phyloP scores from a whole-genome alignment of 2,797 vertebrate genomes.

The Lithobates pipiens region DNA sequence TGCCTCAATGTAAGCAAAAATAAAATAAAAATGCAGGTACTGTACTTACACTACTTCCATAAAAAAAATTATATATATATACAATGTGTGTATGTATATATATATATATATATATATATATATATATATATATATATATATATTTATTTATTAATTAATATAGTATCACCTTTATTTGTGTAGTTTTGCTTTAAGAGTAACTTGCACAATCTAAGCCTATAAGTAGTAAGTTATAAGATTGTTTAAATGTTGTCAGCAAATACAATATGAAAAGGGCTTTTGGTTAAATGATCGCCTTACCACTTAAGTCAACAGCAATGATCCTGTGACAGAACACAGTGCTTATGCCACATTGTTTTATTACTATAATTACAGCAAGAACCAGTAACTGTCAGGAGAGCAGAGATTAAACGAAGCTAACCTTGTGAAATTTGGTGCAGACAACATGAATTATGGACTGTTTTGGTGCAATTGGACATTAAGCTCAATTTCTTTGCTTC shows the following conservation, averaged over 20 bases:
- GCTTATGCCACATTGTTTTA: constrained; percentile 78
- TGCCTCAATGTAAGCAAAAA: too few relatives aligned
- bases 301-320: constrained; percentile 76
- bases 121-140: too few relatives aligned
- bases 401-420: constrained; percentile 75
- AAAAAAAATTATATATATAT: too few relatives aligned
- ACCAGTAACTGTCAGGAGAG: constrained; percentile 76
- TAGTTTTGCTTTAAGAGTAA: too few relatives aligned
- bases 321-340: constrained; percentile 75
- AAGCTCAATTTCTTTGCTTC: constrained; percentile 71
- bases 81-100: too few relatives aligned
- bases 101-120: too few relatives aligned
- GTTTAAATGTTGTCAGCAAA: constrained; percentile 24
- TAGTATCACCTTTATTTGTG: too few relatives aligned
- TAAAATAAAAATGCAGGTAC: too few relatives aligned
- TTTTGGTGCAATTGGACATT: constrained; percentile 70
- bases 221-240: too few relatives aligned
- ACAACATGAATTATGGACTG: constrained; percentile 71
- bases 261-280: constrained; percentile 67
- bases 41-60: too few relatives aligned
- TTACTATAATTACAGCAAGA: constrained; percentile 80
- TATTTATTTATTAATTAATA: too few relatives aligned
- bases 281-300: constrained; percentile 78
- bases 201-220: too few relatives aligned
- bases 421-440: constrained; percentile 71